Base-by-base conservation (phyloP, 2,888 invertebrate genomes). In the Hylaea fasciaria region DNA sequence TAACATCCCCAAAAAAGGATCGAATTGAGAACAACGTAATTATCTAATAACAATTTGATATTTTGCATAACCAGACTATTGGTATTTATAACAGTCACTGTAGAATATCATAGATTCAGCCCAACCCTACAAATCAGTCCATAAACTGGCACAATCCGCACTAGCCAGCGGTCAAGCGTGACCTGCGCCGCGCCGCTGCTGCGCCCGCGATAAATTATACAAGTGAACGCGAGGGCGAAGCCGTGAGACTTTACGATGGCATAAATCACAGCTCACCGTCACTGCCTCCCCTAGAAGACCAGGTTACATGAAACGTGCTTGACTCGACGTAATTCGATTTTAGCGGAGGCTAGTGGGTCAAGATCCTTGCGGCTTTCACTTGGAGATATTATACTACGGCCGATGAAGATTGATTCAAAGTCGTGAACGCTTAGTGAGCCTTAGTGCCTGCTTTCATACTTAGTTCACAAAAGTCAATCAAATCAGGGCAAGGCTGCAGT, bases 171-270 rank as follows among this genome's bases (percentile, higher is more conserved):
- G 85, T 84, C 86, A 85, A 84, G 83, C 87, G 82, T 83, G 81
- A 82, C 83, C 80, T 72, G 74, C 62, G 72, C 64, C 61, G 72
- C 50, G 44, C 49, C 17, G 45, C 13, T 37, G 14, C 61, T 61
- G 46, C 62, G 63, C 65, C 66, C 64, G 72, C 80, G 67, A 89
- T 91, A 90, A 91, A 91, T 91, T 91, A 91, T 89, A 82, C 89
- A 90, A 89, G 85, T 87, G 89, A 90, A 79, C 81, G 87, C 85
- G 83, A 87, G 87, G 85, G 87, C 86, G 82, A 83, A 81, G 80
- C 85, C 82, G 86, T 85, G 86, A 83, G 81, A 84, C 77, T 90
- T 91, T 91, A 91, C 85, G 89, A 86, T 73, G 76, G 65, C 78
- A 85, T 91, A 91, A 91, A 91, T 91, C 91, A 86, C 79, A 73